Conservation (phyloP, 2,797 vertebrate species). For the Triplophysa bombifrons region DNA sequence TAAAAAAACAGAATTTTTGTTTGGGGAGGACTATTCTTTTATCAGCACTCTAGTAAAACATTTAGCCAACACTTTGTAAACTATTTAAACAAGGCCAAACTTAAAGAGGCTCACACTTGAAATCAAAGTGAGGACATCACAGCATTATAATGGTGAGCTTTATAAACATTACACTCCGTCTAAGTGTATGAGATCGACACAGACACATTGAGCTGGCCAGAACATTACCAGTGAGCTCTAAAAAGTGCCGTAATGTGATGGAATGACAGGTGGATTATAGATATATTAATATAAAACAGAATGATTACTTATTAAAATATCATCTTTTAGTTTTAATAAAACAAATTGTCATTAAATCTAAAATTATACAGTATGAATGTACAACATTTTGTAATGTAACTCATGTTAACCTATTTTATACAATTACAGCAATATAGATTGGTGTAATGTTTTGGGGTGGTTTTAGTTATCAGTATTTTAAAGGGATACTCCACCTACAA, state of each 20-base stretch:
- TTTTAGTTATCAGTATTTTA: background rate
- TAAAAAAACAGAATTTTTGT: background rate
- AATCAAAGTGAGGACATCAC: constrained; percentile 20
- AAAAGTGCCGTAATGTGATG: background rate
- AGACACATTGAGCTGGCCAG: constrained; percentile 21
- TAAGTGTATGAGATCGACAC: constrained; percentile 29
- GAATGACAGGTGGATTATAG: background rate
- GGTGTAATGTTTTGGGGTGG: background rate
- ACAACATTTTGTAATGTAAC: too few species aligned
- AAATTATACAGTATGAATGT: background rate
- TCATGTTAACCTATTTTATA: too few species aligned
- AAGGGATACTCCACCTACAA: too few species aligned
- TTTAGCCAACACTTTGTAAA: constrained; percentile 19
- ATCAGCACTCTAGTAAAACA: too few species aligned
- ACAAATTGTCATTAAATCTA: constrained; percentile 1
- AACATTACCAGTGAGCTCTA: background rate
- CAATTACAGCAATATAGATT: constrained; percentile 9
- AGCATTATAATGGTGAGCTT: constrained; percentile 16
- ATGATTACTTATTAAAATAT: constrained; percentile 20
- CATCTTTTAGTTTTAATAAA: background rate
- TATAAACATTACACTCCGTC: constrained; percentile 11
- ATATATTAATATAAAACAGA: constrained; percentile 4
- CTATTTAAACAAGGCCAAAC: constrained; percentile 37
- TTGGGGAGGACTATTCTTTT: background rate
- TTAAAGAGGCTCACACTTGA: constrained; percentile 28